Base-by-base conservation (phyloP, 2,888 invertebrate species). In the Piscicola geometra region DNA sequence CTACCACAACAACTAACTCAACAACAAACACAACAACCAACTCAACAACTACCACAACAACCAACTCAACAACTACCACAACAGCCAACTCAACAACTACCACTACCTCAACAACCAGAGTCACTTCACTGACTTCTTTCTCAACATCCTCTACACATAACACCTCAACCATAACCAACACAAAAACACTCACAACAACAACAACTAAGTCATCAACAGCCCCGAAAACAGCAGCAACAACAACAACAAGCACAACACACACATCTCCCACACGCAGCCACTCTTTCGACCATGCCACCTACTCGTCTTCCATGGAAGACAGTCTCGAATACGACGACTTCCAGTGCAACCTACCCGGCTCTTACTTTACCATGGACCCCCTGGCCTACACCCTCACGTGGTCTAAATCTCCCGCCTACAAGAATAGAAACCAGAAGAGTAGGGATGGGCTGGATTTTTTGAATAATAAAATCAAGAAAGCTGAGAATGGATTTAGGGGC, bases 291-390 rank as follows among this genome's bases (percentile, higher is more conserved):
- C 60, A 56, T 21, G 15, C 60, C 25, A 56, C 47, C 3, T 47
- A 33, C 71, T 56, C 64, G 1, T 50, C 52, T 18, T 50, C 52
- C 33, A 30, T 33, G n/a, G 73, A 76, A 33, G 76, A 76, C 56
- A 79, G 76, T 56, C 77, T 77, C 30, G 80, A 80, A 68, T 80
- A 80, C 69, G 80, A 80, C 47, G 80, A 80, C 72, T 79, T 78
- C 76, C 73, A 78, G 28, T 76, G 76, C 21, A 67, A 78, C 1
- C 60, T 80, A 25, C 80, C 80, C 12, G 79, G 79, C 2, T 77
- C 78, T 9, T 77, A 75, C 52, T 78, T 80, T 71, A 78, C 75
- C 64, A 80, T 80, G 80, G 79, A 80, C 66, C 80, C 77, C 0
- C 74, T 75, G 35, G 79, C 79, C 15, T 80, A 80, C 71, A 80